Base-by-base conservation (phyloP, 2,797 vertebrate genomes). In the Pangasius macronema region DNA sequence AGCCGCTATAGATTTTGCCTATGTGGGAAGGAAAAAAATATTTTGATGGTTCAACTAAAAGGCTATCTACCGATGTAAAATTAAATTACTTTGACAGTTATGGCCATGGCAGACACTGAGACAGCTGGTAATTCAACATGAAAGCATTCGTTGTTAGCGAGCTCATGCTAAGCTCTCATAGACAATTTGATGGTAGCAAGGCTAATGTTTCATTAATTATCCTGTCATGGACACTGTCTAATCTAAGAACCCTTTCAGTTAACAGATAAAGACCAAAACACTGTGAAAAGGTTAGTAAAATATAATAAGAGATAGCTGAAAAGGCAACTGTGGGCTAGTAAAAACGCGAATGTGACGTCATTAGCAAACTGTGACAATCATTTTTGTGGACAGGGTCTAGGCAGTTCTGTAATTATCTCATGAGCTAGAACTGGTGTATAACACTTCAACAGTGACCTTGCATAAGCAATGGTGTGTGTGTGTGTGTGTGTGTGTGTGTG, bases 1-100 rank as follows among this genome's bases (percentile, higher is more conserved):
- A 63, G 67, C 30, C 14, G 5, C 36, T 61, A 61, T 39, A 59
- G 79, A n/a, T 46, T 46, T 85, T 92, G 49, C 14, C 70, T 61
- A 5, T 61, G 18, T 92, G 92, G 92, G 94, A 90, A 91, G 90
- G 94, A 14, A 93, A 92, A 92, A 91, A 92, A 93, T 92, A 92
- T 68, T 86, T 81, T 91, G 94, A 93, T 93, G 92, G 20, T 61
- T 94, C 91, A 86, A 89, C 89, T 33, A 83, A 61, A 36, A 92
- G 92, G 93, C 91, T 91, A 89, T 92, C 91, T 89, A 92, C 88
- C 87, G 91, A 86, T 87, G 73, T 82, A 90, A 92, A 93, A 92
- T 87, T 90, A 88, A 92, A 88, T 88, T 89, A 90, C 88, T n/a
- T 86, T 85, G 86, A 90, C 65, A 86, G 91, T 91, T 90, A 89